Percentiles rank a stretch among this genome's conserved stretches.
Conservation (phyloP, 2,797 vertebrate genomes). For the Xenentodon cancila region DNA sequence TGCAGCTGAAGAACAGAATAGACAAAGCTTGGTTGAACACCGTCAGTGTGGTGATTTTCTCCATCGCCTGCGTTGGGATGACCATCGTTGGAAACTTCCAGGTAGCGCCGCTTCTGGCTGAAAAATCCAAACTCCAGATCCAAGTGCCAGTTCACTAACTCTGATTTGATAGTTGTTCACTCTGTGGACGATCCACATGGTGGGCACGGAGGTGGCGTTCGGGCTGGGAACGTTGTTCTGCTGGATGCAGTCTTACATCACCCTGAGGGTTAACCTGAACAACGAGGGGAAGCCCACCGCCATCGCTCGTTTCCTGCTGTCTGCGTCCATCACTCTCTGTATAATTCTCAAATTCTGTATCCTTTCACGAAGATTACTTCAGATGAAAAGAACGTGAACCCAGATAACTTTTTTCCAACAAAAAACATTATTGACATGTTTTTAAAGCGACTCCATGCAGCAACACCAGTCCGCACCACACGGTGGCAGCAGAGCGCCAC, state of each 20-base stretch:
- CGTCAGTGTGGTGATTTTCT: constrained; percentile 80
- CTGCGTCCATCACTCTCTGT: constrained; percentile 84
- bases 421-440: too few species aligned
- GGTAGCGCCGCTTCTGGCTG: constrained; percentile 71
- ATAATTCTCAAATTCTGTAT: constrained; percentile 86
- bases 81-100: constrained; percentile 94
- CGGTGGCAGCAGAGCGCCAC: too few species aligned
- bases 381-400: not conserved
- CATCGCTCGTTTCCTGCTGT: constrained; percentile 86
- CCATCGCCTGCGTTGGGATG: constrained; percentile 89
- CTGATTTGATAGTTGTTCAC: constrained; percentile 77
- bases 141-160: not conserved
- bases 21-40: constrained; percentile 87
- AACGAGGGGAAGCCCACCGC: constrained; percentile 85
- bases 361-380: constrained; percentile 75
- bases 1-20: constrained; percentile 87
- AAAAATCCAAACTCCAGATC: not conserved
- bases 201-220: constrained; percentile 87
- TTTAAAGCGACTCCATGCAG: too few species aligned
- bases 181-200: constrained; percentile 84
- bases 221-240: constrained; percentile 88
- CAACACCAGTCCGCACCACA: too few species aligned
- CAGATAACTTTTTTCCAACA: too few species aligned
- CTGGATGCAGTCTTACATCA: constrained; percentile 92
- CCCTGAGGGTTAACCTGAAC: constrained; percentile 87